These are phyloP conservation scores for Agrotis segetum DNA, from an alignment of 2,888 invertebrate genomes.

Conservation along the genomic window DNA sequence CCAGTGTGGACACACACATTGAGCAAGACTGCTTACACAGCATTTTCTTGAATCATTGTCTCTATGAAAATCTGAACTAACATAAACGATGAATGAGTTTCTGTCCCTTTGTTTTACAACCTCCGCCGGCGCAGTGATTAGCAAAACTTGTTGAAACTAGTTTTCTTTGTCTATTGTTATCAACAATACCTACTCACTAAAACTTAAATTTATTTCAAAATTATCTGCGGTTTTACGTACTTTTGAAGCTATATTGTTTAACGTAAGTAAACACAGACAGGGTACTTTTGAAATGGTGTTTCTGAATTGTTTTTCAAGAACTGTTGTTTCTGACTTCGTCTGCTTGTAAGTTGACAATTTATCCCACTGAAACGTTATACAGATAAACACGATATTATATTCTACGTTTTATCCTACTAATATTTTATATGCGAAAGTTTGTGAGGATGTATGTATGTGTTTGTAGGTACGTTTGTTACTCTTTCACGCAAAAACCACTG, in stretches of 20 bases:
- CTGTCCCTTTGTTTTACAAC: conserved; percentile 47
- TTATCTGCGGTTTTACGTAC: conserved; percentile 22
- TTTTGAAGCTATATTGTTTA: conserved; percentile 17
- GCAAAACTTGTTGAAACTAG: conserved; percentile 47
- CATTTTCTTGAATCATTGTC: conserved; percentile 35
- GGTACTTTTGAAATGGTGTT: neutral
- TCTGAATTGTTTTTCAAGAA: neutral
- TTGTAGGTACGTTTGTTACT: no score
- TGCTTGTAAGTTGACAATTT: no score
- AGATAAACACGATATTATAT: no score
- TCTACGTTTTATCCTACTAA: no score
- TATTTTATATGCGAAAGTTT: no score
- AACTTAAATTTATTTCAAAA: conserved; percentile 36
- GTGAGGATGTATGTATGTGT: no score
- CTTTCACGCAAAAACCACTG: no score
- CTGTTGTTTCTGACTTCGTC: no score
- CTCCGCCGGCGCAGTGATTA: conserved; percentile 53
- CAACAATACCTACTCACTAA: conserved; percentile 39
- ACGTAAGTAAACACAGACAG: neutral
- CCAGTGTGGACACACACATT: no score
- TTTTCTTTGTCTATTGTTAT: conserved; percentile 54
- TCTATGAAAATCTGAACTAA: conserved; percentile 40
- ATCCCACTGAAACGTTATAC: no score
- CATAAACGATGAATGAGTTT: conserved; percentile 50
- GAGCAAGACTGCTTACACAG: neutral